Evolutionary conservation across 2,797 vertebrate species (phyloP).

Genomic region (Intellagama lesueurii): DNA sequence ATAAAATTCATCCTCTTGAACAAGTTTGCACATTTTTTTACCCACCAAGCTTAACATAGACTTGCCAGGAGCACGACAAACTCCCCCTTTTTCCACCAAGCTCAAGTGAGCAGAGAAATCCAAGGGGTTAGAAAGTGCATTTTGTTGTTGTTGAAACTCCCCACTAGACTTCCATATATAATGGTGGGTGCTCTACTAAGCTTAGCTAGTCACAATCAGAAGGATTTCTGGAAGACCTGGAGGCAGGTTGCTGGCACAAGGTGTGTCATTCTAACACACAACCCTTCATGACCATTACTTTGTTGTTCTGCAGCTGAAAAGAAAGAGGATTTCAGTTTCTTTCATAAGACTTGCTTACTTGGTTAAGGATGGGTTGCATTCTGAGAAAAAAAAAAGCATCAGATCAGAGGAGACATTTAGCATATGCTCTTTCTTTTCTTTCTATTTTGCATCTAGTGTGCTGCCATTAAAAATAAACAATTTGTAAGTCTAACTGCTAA

Average conservation of each 20-base stretch:
- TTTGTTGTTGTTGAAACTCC: not conserved
- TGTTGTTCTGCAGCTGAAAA: not conserved
- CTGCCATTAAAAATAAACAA: too few relatives aligned
- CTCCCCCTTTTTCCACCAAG: not conserved
- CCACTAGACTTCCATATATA: not conserved
- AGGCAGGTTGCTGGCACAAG: not conserved
- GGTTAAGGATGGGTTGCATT: conserved; percentile 20
- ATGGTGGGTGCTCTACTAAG: not conserved
- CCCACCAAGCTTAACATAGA: not conserved
- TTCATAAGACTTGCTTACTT: conserved; percentile 47
- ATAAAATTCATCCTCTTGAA: not conserved
- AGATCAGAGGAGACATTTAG: too few relatives aligned
- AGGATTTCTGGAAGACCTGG: not conserved
- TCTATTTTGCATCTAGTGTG: too few relatives aligned
- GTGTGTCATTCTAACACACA: not conserved
- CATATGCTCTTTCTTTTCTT: too few relatives aligned
- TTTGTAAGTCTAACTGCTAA: too few relatives aligned
- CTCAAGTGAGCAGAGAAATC: not conserved
- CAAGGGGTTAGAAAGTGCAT: too few relatives aligned
- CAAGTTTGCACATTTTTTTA: not conserved
- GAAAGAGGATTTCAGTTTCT: conserved; percentile 3
- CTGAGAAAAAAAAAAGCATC: not conserved
- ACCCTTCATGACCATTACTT: not conserved
- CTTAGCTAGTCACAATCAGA: not conserved
- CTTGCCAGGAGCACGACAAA: not conserved